phyloP scores from a whole-genome alignment of 2,797 vertebrate species.

The Silurus lanzhouensis region DNA sequence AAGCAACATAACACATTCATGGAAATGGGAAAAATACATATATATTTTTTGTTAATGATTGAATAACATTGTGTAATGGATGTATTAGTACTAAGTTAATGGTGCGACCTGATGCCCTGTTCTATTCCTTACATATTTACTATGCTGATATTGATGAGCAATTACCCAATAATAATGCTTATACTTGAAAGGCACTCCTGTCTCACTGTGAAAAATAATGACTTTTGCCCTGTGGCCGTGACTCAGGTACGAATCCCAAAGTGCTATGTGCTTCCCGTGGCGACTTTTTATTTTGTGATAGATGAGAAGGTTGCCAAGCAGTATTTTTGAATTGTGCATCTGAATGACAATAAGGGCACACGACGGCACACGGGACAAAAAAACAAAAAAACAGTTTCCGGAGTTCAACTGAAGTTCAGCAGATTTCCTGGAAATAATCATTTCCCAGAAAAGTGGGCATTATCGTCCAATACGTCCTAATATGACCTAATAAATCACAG shows the following conservation, averaged over 20 bases:
- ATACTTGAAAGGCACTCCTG: neutral
- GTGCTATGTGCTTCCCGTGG: neutral
- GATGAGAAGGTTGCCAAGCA: conserved; percentile 2
- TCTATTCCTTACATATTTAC: neutral
- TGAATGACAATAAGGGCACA: conserved; percentile 15
- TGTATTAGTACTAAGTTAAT: too few species aligned
- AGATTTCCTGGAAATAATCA: conserved; percentile 13
- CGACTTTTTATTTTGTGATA: neutral
- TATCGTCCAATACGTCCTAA: conserved; percentile 15
- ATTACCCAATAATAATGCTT: neutral
- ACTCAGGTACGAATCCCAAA: neutral
- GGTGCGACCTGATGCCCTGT: neutral
- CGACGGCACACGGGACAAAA: neutral
- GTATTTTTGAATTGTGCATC: neutral
- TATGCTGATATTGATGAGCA: neutral
- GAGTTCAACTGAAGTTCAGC: neutral
- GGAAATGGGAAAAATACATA: neutral
- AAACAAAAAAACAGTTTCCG: too few species aligned
- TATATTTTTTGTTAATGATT: too few species aligned
- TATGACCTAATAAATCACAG: conserved; percentile 26
- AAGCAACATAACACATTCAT: neutral
- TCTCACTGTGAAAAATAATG: too few species aligned
- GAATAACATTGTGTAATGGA: neutral
- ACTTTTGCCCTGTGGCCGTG: neutral
- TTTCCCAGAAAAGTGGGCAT: conserved; percentile 20